Evolutionary conservation across 1,140 invertebrate species (phyloP).

Genomic region (Temnothorax nylanderi): DNA sequence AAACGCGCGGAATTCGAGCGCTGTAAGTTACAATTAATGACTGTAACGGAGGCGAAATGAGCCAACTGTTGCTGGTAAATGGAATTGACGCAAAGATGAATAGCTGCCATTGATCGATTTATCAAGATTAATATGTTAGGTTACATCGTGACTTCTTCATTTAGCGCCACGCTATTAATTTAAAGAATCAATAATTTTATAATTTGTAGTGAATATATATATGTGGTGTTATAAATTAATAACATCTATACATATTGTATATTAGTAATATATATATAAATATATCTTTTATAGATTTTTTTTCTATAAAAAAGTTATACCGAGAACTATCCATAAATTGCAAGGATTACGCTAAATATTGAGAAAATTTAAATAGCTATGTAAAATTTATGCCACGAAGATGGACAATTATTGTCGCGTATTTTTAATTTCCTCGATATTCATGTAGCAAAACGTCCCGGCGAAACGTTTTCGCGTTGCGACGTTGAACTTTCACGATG

Average conservation of each 20-base stretch:
- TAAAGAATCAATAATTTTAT: conserved; percentile 15
- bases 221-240: not conserved
- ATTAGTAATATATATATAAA: not conserved
- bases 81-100: conserved; percentile 24
- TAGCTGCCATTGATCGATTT: not conserved
- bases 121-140: conserved; percentile 22
- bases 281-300: not conserved
- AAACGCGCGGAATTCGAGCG: not conserved
- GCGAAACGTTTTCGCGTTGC: not conserved
- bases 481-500: conserved; percentile 38
- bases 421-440: conserved; percentile 1
- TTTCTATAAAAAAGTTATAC: not conserved
- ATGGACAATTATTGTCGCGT: not conserved
- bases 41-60: conserved; percentile 26
- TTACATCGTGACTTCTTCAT: conserved; percentile 1
- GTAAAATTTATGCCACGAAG: not conserved
- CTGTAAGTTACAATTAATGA: conserved; percentile 27
- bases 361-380: not conserved
- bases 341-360: not conserved
- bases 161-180: not conserved
- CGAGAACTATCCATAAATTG: not conserved
- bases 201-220: not conserved
- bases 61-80: conserved; percentile 31
- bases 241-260: not conserved
- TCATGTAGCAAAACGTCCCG: not conserved